phyloP scores from a whole-genome alignment of 2,113 vertebrate genomes.

The Notechis scutatus region DNA sequence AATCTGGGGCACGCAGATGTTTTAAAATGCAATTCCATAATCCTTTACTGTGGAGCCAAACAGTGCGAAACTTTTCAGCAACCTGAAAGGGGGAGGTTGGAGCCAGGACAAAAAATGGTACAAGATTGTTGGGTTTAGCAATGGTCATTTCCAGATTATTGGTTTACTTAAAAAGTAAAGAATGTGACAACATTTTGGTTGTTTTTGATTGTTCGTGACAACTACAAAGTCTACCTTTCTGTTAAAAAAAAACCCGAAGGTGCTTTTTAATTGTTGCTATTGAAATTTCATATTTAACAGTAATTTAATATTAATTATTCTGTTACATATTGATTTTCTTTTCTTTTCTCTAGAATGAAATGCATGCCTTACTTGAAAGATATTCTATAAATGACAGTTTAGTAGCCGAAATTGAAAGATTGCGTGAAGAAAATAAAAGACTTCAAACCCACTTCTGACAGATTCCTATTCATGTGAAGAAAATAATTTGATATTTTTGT shows the following conservation, averaged over 20 bases:
- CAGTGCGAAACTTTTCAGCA: not conserved
- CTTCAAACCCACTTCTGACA: conserved; percentile 87
- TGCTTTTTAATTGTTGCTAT: not conserved
- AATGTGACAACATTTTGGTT: not conserved
- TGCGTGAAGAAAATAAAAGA: conserved; percentile 90
- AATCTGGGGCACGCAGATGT: not conserved
- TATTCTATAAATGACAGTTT: conserved; percentile 92
- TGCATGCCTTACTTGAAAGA: conserved; percentile 87
- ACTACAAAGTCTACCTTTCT: not conserved
- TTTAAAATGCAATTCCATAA: not conserved
- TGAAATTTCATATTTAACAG: conserved; percentile 22
- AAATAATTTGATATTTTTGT: not conserved
- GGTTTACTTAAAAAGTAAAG: not conserved
- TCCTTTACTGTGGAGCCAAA: not conserved
- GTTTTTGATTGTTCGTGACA: not conserved
- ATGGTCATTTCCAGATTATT: not conserved
- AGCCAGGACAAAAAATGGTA: not conserved
- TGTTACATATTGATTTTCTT: conserved; percentile 18
- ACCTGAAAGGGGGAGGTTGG: not conserved
- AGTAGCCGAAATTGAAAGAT: conserved; percentile 90
- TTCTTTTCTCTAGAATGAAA: conserved; percentile 82
- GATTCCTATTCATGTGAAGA: not conserved
- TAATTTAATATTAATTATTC: conserved; percentile 26
- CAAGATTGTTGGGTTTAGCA: not conserved
- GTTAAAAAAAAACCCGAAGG: not conserved